Percentiles rank a stretch among this genome's conserved stretches.
These are phyloP conservation scores for Hephaestus fuliginosus DNA, from an alignment of 2,797 vertebrate species.

Conservation along the genomic window DNA sequence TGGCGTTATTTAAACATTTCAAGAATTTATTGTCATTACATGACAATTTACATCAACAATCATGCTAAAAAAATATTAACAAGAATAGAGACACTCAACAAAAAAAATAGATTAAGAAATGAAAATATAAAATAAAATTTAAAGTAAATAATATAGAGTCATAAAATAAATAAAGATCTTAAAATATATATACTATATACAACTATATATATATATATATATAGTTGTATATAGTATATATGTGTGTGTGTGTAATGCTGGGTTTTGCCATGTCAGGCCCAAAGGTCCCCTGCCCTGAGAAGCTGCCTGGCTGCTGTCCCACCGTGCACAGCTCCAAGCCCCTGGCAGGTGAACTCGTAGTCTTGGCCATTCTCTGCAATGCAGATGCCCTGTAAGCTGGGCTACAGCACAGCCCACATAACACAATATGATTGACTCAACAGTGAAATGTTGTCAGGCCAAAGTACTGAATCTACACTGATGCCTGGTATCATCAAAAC, in stretches of 20 bases:
- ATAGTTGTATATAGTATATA: too few species aligned
- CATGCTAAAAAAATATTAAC: too few species aligned
- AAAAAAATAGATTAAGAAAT: too few species aligned
- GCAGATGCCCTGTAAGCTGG: conserved; percentile 75
- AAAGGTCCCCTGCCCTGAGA: conserved; percentile 84
- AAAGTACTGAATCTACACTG: background rate
- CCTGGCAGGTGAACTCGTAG: conserved; percentile 86
- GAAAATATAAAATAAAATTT: too few species aligned
- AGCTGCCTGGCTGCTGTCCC: conserved; percentile 71
- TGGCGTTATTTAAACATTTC: too few species aligned
- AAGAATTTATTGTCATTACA: too few species aligned
- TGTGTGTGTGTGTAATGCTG: conserved; percentile 50
- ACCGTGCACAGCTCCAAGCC: conserved; percentile 80
- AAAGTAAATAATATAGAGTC: too few species aligned
- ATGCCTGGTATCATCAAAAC: background rate
- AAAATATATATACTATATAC: too few species aligned
- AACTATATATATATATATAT: too few species aligned
- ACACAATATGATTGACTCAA: background rate
- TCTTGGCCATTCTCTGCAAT: conserved; percentile 60
- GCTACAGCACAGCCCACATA: conserved; percentile 50
- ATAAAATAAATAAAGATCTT: too few species aligned
- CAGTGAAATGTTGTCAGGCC: background rate
- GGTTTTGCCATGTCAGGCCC: conserved; percentile 77
- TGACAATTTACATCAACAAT: too few species aligned
- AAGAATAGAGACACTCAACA: too few species aligned